phyloP scores from a whole-genome alignment of 2,113 vertebrate species.

The Pterocles gutturalis region DNA sequence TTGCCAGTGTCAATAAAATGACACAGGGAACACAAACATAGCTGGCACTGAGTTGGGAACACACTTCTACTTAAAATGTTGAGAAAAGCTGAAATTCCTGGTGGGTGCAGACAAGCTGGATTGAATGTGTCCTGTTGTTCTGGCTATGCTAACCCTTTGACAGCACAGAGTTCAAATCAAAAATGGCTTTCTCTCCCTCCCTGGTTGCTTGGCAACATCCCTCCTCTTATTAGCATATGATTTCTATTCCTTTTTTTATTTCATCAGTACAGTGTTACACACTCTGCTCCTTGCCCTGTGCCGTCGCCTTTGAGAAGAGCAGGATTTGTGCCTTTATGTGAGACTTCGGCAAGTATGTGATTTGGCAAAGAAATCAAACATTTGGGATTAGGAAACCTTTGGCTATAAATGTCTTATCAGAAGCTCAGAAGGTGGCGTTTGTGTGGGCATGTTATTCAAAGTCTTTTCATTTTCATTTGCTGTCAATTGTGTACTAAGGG shows the following conservation, averaged over 20 bases:
- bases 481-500: conserved; percentile 23
- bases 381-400: conserved; percentile 55
- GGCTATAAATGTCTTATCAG: conserved; percentile 41
- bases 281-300: conserved; percentile 29
- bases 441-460: conserved; percentile 44
- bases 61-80: background rate
- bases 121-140: conserved; percentile 58
- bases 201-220: conserved; percentile 72
- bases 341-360: background rate
- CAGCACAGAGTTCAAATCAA: conserved; percentile 66
- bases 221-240: conserved; percentile 72
- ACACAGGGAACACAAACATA: background rate
- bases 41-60: background rate
- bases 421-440: conserved; percentile 45
- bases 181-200: conserved; percentile 62
- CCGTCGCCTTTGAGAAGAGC: background rate
- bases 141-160: conserved; percentile 69
- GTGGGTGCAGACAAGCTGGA: conserved; percentile 2
- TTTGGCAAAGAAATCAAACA: conserved; percentile 53
- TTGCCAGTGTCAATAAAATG: background rate
- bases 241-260: conserved; percentile 74
- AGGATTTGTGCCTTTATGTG: conserved; percentile 46
- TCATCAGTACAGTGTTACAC: conserved; percentile 41
- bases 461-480: conserved; percentile 39
- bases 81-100: conserved; percentile 4